Conservation (phyloP, 1,140 invertebrate genomes). For the Tetranychus urticae region DNA sequence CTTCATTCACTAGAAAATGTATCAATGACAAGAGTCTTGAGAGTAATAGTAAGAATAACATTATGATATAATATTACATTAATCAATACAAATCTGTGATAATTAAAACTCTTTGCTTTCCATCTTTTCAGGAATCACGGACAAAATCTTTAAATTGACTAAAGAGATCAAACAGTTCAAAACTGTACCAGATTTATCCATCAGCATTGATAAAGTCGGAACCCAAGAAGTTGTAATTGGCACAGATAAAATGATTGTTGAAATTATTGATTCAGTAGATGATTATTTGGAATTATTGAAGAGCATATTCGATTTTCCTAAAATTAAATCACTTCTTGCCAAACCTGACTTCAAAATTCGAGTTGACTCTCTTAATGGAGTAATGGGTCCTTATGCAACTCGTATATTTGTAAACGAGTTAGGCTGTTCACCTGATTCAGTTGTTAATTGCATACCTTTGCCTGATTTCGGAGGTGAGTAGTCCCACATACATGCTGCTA, state of each 20-base stretch:
- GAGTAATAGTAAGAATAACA: no score
- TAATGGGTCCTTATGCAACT: constrained; percentile 85
- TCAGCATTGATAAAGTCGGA: constrained; percentile 47
- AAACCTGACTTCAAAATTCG: constrained; percentile 48
- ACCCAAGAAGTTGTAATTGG: constrained; percentile 33
- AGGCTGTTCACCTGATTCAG: constrained; percentile 35
- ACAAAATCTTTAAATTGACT: constrained; percentile 61
- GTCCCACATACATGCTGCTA: not conserved
- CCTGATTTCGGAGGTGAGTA: constrained; percentile 75
- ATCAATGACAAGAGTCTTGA: no score
- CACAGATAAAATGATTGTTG: constrained; percentile 48
- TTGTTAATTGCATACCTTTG: constrained; percentile 46
- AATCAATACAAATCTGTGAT: not conserved
- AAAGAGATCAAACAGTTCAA: constrained; percentile 18
- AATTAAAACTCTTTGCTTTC: not conserved
- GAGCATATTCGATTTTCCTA: constrained; percentile 82
- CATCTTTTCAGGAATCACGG: constrained; percentile 35
- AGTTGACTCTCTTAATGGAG: constrained; percentile 84
- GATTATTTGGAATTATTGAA: constrained; percentile 86
- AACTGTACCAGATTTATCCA: no score
- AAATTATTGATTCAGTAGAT: constrained; percentile 70
- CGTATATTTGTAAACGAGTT: constrained; percentile 70
- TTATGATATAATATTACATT: no score
- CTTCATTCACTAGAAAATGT: no score
- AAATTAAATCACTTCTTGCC: constrained; percentile 44